Evolutionary conservation across 2,113 vertebrate genomes (phyloP), one percentile per base, ranked within the genome.

Genomic region (Neomonachus schauinslandi): DNA sequence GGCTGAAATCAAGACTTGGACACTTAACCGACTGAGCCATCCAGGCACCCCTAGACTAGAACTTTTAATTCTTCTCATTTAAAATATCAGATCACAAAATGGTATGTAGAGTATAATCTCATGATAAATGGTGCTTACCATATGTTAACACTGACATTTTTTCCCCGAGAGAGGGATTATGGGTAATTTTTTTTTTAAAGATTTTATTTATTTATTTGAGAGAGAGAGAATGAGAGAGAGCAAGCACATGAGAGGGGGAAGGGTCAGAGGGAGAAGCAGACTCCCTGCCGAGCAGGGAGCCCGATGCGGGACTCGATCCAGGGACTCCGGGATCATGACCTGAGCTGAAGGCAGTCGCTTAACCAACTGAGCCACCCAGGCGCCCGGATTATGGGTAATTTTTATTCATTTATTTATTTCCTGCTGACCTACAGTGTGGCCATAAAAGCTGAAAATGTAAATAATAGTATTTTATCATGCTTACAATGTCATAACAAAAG

Each of bases 401-500:
- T 89, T 80, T 80, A 55, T 53, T 71, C 15, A 77, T 91, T 87
- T 74, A 67, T 96, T 86, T 69, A 61, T 42, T 91, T 94, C 74
- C 63, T 85, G 42, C 19, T 94, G 0, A 22, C 19, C 12, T 89
- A n/a, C 0, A 79, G 1, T 33, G 10, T 93, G 76, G 9, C 14
- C 15, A 82, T 89, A 95, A 90, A 59, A 90, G 67, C 2, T 53
- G 46, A 96, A 95, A 90, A 61, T 39, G 9, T 74, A 89, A 96
- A 69, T 39, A 67, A 42, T 93, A 84, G 36, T 91, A 67, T 95
- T 98, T 91, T 67, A 61, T 79, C 16, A 76, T 77, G 19, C 76
- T 86, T 88, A 63, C 13, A 61, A 4, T 51, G 21, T 85, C 36
- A 69, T 77, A 24, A 4, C 33, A 85, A 49, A 95, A 59, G 31